Evolutionary conservation across 2,113 vertebrate species (phyloP).

Genomic region (Axis porcinus): DNA sequence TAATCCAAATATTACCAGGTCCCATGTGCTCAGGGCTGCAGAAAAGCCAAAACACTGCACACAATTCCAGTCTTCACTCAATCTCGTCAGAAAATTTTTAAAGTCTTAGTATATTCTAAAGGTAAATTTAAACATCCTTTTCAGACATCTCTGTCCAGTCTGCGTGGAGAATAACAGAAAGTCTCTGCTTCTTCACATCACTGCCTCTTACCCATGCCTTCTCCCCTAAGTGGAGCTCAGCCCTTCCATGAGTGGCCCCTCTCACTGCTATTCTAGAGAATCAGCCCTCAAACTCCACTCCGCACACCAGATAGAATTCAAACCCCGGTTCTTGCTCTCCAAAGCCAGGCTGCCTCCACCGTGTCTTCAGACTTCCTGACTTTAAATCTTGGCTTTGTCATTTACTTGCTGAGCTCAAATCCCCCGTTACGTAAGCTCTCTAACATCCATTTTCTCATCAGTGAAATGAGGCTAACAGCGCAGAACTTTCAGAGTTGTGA

Average conservation of each 20-base stretch:
- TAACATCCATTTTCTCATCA: neutral
- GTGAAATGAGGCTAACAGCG: neutral
- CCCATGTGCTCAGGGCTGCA: neutral
- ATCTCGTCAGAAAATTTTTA: neutral
- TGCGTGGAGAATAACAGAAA: neutral
- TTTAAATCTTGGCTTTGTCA: neutral
- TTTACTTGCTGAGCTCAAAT: neutral
- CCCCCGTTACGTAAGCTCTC: neutral
- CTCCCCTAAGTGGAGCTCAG: no score
- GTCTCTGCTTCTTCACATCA: neutral
- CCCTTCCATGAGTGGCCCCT: neutral
- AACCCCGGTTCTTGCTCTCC: neutral
- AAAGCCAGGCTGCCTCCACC: neutral
- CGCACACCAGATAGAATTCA: neutral
- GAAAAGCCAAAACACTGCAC: neutral
- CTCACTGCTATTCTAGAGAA: neutral
- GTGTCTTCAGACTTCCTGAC: neutral
- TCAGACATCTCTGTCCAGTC: neutral
- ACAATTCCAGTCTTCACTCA: neutral
- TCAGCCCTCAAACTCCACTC: neutral
- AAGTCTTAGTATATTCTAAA: neutral
- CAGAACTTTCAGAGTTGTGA: neutral
- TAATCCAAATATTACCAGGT: neutral
- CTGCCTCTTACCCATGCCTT: neutral
- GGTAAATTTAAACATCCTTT: neutral